Evolutionary conservation across 2,113 vertebrate species (phyloP).

Genomic region (Indicator indicator): DNA sequence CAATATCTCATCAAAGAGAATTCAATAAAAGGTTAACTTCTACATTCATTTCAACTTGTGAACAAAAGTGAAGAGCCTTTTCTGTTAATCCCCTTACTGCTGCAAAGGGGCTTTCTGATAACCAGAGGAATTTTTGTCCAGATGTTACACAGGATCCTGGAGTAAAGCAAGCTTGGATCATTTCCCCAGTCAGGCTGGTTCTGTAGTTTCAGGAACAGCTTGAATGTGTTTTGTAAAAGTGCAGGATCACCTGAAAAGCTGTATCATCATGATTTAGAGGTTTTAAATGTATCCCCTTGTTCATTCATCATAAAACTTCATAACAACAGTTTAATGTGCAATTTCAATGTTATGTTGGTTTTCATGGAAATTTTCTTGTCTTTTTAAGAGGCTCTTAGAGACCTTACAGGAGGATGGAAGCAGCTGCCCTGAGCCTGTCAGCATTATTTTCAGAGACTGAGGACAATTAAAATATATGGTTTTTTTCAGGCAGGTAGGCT

Average conservation of each 20-base stretch:
- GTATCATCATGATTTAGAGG: not conserved
- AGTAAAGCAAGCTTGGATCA: not conserved
- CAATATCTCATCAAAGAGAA: not conserved
- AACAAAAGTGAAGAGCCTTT: not conserved
- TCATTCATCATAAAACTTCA: conserved; percentile 42
- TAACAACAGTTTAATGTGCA: conserved; percentile 6
- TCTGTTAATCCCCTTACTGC: not conserved
- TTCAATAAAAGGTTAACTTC: not conserved
- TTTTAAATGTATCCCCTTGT: conserved; percentile 9
- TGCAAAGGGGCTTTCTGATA: not conserved
- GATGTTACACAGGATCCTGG: conserved; percentile 8
- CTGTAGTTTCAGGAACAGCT: conserved; percentile 34
- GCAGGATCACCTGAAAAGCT: conserved; percentile 29
- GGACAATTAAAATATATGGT: not conserved
- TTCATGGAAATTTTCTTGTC: not conserved
- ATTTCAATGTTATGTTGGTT: not conserved
- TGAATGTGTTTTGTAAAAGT: not conserved
- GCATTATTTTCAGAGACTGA: not conserved
- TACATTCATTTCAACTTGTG: not conserved
- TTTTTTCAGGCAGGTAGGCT: not conserved
- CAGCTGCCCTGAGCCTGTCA: not conserved
- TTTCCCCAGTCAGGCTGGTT: not conserved
- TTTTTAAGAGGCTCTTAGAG: not conserved
- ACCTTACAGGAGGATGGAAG: not conserved
- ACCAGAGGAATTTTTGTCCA: conserved; percentile 12